Conservation (phyloP, 2,113 vertebrate genomes). For the Cinclus mexicanus region DNA sequence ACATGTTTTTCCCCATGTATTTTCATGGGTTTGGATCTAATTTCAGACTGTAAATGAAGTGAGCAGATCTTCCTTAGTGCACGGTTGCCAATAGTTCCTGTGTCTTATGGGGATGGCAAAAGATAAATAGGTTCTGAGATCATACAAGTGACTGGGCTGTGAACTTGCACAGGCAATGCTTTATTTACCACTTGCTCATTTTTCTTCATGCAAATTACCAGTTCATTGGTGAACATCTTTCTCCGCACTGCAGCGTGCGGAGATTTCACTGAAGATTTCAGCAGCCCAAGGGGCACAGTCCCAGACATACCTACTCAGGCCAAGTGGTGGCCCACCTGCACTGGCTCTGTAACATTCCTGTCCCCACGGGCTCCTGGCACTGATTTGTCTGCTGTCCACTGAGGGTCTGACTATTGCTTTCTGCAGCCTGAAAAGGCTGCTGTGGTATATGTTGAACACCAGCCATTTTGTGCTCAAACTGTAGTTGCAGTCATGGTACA, state of each 20-base stretch:
- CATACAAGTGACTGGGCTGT: neutral
- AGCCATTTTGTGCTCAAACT: conserved; percentile 6
- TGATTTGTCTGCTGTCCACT: neutral
- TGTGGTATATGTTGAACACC: neutral
- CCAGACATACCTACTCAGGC: neutral
- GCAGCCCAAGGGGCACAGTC: neutral
- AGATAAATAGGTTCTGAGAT: neutral
- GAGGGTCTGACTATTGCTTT: neutral
- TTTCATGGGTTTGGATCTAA: neutral
- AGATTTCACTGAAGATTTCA: neutral
- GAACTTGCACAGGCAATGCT: neutral
- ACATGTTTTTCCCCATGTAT: neutral
- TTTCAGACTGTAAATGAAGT: conserved; percentile 22
- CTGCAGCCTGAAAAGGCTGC: neutral
- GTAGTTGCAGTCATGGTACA: neutral
- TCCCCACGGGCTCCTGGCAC: neutral
- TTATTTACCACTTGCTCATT: neutral
- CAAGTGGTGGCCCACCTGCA: conserved; percentile 20
- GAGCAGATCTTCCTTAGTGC: neutral
- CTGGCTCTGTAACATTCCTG: neutral
- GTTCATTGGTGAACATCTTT: neutral
- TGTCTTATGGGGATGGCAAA: neutral
- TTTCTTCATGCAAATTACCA: neutral
- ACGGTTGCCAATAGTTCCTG: neutral
- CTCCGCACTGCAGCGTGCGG: neutral